These are phyloP conservation scores for Phorcus lineatus DNA, from an alignment of 2,888 invertebrate genomes.

Conservation along the genomic window DNA sequence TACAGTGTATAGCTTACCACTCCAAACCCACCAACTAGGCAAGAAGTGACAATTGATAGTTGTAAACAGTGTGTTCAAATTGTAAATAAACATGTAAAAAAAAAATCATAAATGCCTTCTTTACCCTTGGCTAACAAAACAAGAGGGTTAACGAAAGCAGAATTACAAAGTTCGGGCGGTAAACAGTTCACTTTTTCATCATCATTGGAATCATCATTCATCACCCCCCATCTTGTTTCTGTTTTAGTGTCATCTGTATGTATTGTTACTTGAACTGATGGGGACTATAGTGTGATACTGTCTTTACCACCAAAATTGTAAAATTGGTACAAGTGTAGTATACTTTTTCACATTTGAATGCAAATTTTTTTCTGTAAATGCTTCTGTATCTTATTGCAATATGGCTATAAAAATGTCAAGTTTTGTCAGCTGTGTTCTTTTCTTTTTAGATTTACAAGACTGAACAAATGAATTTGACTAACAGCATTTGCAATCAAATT, in stretches of 20 bases:
- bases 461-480: too few relatives aligned
- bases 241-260: constrained; percentile 3
- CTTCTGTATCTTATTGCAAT: constrained; percentile 18
- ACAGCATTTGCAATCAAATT: too few relatives aligned
- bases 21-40: too few relatives aligned
- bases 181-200: too few relatives aligned
- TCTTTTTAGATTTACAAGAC: background rate
- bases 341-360: constrained; percentile 20
- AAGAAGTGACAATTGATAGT: too few relatives aligned
- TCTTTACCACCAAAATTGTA: constrained; percentile 13
- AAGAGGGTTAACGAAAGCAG: too few relatives aligned
- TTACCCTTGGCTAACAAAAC: too few relatives aligned
- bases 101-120: too few relatives aligned
- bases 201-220: background rate
- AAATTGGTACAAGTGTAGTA: constrained; percentile 25
- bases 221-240: background rate
- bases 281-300: constrained; percentile 11
- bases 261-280: constrained; percentile 6
- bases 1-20: too few relatives aligned
- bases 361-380: constrained; percentile 3
- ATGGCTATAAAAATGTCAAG: constrained; percentile 21
- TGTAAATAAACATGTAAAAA: too few relatives aligned
- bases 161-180: too few relatives aligned
- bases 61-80: too few relatives aligned
- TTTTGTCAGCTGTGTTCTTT: background rate